phyloP scores from a whole-genome alignment of 2,113 vertebrate genomes.

The Syngnathoides biaculeatus region DNA sequence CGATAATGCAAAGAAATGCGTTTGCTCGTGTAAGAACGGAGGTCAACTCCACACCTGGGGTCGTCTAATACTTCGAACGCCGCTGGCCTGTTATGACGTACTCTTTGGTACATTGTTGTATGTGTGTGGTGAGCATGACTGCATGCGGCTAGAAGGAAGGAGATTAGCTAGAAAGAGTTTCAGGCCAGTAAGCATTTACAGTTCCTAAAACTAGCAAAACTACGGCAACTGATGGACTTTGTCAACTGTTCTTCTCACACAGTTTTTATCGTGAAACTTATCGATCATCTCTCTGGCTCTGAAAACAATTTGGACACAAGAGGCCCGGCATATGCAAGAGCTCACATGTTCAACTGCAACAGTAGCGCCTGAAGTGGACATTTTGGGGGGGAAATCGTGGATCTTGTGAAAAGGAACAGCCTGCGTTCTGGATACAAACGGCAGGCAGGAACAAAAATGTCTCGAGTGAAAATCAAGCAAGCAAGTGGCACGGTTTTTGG shows the following conservation, averaged over 20 bases:
- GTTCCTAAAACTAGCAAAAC: slow-evolving; percentile 1
- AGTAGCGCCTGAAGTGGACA: slow-evolving; percentile 15
- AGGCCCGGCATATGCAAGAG: slow-evolving; percentile 27
- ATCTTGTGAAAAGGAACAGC: slow-evolving; percentile 12
- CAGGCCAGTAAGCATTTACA: slow-evolving; percentile 20
- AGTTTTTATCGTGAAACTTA: slow-evolving; percentile 37
- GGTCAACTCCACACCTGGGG: slow-evolving; percentile 44
- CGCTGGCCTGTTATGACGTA: slow-evolving; percentile 59
- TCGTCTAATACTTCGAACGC: slow-evolving; percentile 41
- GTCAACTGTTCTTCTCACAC: slow-evolving; percentile 40
- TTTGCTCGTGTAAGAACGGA: slow-evolving; percentile 36
- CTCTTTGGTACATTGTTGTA: slow-evolving; percentile 36
- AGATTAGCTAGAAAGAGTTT: slow-evolving; percentile 9
- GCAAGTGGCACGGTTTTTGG: slow-evolving; percentile 15
- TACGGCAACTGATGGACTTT: slow-evolving; percentile 15
- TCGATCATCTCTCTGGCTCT: slow-evolving; percentile 24
- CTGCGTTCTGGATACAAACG: slow-evolving; percentile 40
- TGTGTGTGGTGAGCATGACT: slow-evolving; percentile 48
- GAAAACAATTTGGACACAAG: slow-evolving; percentile 25
- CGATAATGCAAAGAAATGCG: slow-evolving; percentile 44
- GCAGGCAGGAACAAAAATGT: slow-evolving; percentile 20
- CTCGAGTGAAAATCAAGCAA: slow-evolving; percentile 13
- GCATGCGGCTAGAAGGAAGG: slow-evolving; percentile 27
- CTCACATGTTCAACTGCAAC: slow-evolving; percentile 14
- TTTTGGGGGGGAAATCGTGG: slow-evolving; percentile 17